A percentile compares a stretch with the other conserved stretches of the same genome.
phyloP scores from a whole-genome alignment of 2,888 invertebrate species.

The Tenthredo scrophulariae region DNA sequence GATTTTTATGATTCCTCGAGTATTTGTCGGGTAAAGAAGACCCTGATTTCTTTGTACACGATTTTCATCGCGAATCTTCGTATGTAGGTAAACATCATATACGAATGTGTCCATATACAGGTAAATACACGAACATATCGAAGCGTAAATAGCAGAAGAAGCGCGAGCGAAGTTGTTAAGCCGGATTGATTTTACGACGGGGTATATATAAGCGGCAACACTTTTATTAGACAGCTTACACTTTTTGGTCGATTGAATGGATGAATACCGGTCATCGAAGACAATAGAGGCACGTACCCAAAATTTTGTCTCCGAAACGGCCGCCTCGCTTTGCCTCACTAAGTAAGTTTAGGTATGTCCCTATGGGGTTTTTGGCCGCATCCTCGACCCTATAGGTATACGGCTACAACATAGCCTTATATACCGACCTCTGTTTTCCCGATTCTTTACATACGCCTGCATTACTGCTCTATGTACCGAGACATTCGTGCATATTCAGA shows the following conservation, averaged over 20 bases:
- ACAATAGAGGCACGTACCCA: constrained; percentile 32
- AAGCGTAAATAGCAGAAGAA: not conserved
- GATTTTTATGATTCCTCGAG: not conserved
- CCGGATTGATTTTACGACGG: constrained; percentile 42
- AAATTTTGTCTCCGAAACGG: not conserved
- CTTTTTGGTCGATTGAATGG: constrained; percentile 37
- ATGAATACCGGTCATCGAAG: constrained; percentile 39
- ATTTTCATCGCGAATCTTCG: not conserved
- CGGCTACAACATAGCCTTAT: not conserved
- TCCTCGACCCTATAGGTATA: not conserved
- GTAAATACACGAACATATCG: not conserved
- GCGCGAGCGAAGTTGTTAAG: constrained; percentile 21
- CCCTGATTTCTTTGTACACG: not conserved
- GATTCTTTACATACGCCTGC: not conserved
- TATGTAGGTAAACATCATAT: not conserved
- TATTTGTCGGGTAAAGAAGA: not conserved
- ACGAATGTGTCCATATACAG: not conserved
- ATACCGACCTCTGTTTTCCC: not conserved
- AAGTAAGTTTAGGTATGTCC: not conserved
- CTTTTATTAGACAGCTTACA: constrained; percentile 50
- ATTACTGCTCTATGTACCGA: not conserved
- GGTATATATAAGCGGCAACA: constrained; percentile 33
- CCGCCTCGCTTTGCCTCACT: not conserved
- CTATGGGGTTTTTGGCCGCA: constrained; percentile 25
- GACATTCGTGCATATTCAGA: not conserved